Percentiles rank a stretch among this genome's conserved stretches.
Evolutionary conservation across 2,797 vertebrate species (phyloP).

Genomic region (Phoebastria nigripes): DNA sequence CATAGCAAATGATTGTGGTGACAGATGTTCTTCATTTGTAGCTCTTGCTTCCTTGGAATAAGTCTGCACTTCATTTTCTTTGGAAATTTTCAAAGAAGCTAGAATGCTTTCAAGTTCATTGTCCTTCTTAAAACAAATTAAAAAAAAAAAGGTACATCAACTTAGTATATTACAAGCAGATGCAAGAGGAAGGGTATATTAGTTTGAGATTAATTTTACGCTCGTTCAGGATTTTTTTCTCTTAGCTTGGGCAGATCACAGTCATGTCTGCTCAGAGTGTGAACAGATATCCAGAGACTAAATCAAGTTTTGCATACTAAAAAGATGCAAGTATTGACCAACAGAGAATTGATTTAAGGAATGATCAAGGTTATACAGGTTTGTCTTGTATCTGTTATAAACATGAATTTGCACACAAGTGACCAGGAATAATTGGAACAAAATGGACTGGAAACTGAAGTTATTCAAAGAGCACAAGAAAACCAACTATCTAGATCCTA

Average conservation of each 20-base stretch:
- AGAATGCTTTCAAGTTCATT: constrained; percentile 88
- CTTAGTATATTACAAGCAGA: not conserved
- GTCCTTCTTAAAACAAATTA: constrained; percentile 64
- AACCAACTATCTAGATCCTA: constrained; percentile 21
- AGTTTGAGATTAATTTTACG: not conserved
- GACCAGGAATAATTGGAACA: not conserved
- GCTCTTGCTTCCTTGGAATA: constrained; percentile 54
- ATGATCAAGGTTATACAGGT: not conserved
- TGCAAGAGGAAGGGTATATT: not conserved
- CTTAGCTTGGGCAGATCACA: not conserved
- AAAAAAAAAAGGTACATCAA: not conserved
- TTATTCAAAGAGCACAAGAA: not conserved
- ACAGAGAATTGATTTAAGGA: not conserved
- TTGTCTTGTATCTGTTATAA: not conserved
- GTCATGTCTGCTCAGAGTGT: not conserved
- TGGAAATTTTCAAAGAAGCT: constrained; percentile 86
- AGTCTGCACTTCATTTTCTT: constrained; percentile 74
- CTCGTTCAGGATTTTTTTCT: not conserved
- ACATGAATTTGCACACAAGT: not conserved
- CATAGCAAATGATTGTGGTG: constrained; percentile 96
- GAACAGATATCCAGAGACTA: not conserved
- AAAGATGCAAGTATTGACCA: not conserved
- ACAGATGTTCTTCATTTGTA: constrained; percentile 84
- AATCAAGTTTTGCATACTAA: not conserved
- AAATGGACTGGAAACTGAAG: not conserved